These are phyloP conservation scores for Eucriotettix oculatus DNA, from an alignment of 2,888 invertebrate genomes.

Conservation along the genomic window DNA sequence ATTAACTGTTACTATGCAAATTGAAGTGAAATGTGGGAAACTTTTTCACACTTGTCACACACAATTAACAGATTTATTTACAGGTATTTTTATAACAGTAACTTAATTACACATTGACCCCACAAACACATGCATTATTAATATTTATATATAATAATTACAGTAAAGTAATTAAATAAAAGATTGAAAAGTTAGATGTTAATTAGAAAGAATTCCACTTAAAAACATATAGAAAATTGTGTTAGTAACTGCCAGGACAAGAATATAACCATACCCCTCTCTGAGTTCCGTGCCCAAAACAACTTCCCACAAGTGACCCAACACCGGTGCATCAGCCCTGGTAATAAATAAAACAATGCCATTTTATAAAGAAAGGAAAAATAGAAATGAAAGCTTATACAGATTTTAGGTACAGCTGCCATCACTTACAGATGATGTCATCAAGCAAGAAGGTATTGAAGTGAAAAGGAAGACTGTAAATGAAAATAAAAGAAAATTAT, in stretches of 20 bases:
- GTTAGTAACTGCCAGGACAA: background rate
- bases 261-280: slow-evolving; percentile 4
- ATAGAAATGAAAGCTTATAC: background rate
- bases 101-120: too few species aligned
- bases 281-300: slow-evolving; percentile 59
- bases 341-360: slow-evolving; percentile 17
- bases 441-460: background rate
- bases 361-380: slow-evolving; percentile 1
- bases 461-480: background rate
- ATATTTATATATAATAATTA: background rate
- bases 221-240: background rate
- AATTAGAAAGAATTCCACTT: background rate
- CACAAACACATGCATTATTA: too few species aligned
- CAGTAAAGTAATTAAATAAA: background rate
- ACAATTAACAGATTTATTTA: too few species aligned
- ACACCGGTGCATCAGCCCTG: slow-evolving; percentile 96
- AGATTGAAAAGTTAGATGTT: background rate
- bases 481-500: background rate
- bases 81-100: too few species aligned
- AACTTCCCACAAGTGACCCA: slow-evolving; percentile 91
- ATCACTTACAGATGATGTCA: background rate
- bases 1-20: too few species aligned
- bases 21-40: too few species aligned
- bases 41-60: too few species aligned
- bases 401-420: background rate